A percentile compares a stretch with the other conserved stretches of the same genome.
Evolutionary conservation across 2,797 vertebrate species (phyloP).

Genomic region (Acanthurus lineatus): DNA sequence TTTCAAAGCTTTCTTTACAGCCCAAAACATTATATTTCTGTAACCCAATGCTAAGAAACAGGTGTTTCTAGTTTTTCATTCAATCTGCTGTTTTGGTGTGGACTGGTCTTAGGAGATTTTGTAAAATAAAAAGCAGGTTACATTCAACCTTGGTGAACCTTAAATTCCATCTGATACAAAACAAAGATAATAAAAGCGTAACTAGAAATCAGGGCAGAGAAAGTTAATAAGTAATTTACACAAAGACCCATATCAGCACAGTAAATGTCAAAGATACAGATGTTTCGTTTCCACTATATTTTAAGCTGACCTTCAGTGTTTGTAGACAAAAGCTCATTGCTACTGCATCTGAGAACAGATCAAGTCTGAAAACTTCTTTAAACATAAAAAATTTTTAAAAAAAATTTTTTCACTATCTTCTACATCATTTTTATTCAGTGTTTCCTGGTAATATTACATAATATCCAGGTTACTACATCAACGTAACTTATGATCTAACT

Average conservation of each 20-base stretch:
- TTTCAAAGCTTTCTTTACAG: conserved; percentile 25
- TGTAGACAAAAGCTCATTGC: not conserved
- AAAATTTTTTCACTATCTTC: no score
- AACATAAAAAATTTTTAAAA: not conserved
- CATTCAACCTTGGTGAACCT: no score
- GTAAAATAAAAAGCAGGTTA: not conserved
- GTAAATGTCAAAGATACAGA: not conserved
- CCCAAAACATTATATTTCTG: not conserved
- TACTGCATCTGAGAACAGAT: not conserved
- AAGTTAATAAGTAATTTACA: conserved; percentile 9
- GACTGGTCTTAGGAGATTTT: not conserved
- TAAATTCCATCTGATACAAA: no score
- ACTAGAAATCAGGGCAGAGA: not conserved
- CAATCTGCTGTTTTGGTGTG: not conserved
- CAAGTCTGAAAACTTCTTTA: not conserved
- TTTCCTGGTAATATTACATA: no score
- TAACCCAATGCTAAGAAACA: not conserved
- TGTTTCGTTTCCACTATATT: not conserved
- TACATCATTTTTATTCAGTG: no score
- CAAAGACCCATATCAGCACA: not conserved
- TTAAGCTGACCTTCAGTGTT: not conserved
- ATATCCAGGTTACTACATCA: no score
- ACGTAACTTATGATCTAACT: no score
- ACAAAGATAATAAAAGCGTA: not conserved
- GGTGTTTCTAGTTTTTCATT: no score